Conservation (phyloP, 1,140 invertebrate species). For the Brachionus rubens region DNA sequence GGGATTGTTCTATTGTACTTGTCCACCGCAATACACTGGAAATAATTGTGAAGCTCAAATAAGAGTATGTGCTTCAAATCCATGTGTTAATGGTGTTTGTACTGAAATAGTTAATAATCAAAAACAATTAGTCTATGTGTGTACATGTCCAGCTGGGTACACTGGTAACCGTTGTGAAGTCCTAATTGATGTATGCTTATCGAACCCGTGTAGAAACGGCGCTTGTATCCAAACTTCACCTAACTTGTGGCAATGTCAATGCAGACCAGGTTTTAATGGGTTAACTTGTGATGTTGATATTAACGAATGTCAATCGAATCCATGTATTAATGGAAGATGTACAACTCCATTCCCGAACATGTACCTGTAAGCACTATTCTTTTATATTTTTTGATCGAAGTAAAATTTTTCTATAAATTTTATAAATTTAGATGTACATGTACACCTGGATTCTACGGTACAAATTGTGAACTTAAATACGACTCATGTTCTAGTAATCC, state of each 20-base stretch:
- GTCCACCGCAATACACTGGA: conserved; percentile 46
- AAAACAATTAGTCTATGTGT: conserved; percentile 48
- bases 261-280: conserved; percentile 40
- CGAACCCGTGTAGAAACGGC: conserved; percentile 62
- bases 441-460: conserved; percentile 46
- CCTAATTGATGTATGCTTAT: conserved; percentile 47
- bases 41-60: conserved; percentile 48
- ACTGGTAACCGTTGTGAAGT: conserved; percentile 50
- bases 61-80: conserved; percentile 43
- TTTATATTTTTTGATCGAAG: too few relatives aligned
- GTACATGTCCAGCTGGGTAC: conserved; percentile 50
- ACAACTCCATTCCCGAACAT: conserved; percentile 42
- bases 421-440: conserved; percentile 46
- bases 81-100: conserved; percentile 47
- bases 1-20: conserved; percentile 48
- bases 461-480: conserved; percentile 47
- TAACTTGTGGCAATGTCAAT: conserved; percentile 46
- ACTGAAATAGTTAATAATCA: conserved; percentile 48
- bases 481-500: conserved; percentile 41
- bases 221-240: conserved; percentile 63
- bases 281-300: conserved; percentile 47
- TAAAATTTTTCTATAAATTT: neutral
- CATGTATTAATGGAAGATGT: conserved; percentile 67
- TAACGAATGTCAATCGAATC: conserved; percentile 60
- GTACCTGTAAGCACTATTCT: conserved; percentile 31